Conservation (phyloP, 2,888 invertebrate genomes). For the Ochropleura leucogaster region DNA sequence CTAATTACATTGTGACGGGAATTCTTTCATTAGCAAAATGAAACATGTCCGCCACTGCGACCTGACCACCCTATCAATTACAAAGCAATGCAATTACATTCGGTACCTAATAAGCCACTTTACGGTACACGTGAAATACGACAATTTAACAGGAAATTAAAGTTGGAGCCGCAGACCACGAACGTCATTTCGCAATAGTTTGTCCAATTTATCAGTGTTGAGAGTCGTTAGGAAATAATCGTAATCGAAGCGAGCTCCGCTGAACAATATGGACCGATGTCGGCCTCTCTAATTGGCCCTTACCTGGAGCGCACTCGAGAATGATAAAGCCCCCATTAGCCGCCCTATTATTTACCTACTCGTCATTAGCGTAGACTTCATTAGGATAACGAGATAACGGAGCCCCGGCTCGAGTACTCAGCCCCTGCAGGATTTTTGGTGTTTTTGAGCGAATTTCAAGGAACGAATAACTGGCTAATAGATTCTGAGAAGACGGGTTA, state of each 20-base stretch:
- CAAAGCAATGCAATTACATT: constrained; percentile 69
- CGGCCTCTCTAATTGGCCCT: constrained; percentile 90
- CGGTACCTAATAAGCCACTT: constrained; percentile 68
- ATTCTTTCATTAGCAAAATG: constrained; percentile 69
- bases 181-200: constrained; percentile 89
- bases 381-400: constrained; percentile 91
- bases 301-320: constrained; percentile 91
- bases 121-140: constrained; percentile 72
- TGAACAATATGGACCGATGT: constrained; percentile 90
- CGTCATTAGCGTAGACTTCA: constrained; percentile 91
- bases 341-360: constrained; percentile 91
- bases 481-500: constrained; percentile 34
- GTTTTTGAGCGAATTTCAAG: constrained; percentile 83
- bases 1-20: constrained; percentile 63
- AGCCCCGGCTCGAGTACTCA: constrained; percentile 82
- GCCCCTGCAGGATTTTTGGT: constrained; percentile 83
- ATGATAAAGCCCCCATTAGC: constrained; percentile 91
- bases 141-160: constrained; percentile 85
- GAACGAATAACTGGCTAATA: constrained; percentile 70
- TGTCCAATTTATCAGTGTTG: constrained; percentile 89
- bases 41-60: constrained; percentile 63
- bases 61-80: constrained; percentile 68
- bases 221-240: constrained; percentile 89
- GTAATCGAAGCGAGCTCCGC: constrained; percentile 89
- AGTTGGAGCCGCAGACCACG: constrained; percentile 83